Conservation (phyloP, 1,140 invertebrate species). For the Tetramorium alpestre region DNA sequence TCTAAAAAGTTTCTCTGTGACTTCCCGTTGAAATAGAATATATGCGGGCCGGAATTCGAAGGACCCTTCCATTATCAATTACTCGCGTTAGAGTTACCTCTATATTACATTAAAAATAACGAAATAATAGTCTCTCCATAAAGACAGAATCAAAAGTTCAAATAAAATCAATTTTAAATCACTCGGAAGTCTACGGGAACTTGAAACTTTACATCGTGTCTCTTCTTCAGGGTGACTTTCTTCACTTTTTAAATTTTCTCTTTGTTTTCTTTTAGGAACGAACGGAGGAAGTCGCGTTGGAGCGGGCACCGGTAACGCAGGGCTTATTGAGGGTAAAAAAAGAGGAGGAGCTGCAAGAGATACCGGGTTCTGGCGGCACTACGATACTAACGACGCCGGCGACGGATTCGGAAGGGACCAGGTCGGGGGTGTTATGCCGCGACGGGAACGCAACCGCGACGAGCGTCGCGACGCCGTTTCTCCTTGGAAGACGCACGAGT, state of each 20-base stretch:
- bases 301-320: constrained; percentile 82
- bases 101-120: neutral
- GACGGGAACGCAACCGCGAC: constrained; percentile 69
- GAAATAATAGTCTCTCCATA: neutral
- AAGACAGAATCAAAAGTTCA: neutral
- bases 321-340: constrained; percentile 84
- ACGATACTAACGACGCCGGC: constrained; percentile 67
- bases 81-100: no score
- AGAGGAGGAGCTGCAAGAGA: constrained; percentile 83
- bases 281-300: constrained; percentile 79
- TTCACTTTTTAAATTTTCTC: neutral
- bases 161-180: neutral
- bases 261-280: constrained; percentile 72
- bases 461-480: constrained; percentile 65
- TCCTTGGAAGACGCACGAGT: constrained; percentile 82
- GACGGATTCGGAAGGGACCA: constrained; percentile 76
- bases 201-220: neutral
- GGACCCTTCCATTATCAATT: no score
- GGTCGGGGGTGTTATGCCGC: constrained; percentile 75
- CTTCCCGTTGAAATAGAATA: no score
- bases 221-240: no score
- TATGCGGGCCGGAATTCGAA: no score
- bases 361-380: constrained; percentile 73
- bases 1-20: no score
- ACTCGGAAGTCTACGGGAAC: neutral